Conservation (phyloP, 2,113 vertebrate species). For the Clarias magur region DNA sequence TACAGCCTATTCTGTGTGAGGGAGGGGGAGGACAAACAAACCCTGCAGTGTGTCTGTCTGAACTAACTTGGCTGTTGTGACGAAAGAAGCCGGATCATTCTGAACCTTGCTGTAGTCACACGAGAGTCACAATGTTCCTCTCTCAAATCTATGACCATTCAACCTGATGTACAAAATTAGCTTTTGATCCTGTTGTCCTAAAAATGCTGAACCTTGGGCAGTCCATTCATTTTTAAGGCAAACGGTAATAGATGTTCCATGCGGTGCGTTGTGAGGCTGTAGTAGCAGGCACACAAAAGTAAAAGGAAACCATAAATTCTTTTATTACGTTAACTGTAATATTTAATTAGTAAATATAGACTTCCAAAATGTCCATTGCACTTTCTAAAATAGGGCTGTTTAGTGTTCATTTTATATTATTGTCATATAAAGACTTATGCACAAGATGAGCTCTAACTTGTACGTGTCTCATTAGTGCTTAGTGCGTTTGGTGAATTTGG, state of each 20-base stretch:
- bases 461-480: background rate
- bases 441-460: background rate
- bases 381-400: background rate
- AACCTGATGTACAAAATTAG: constrained; percentile 42
- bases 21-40: constrained; percentile 16
- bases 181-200: constrained; percentile 31
- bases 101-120: constrained; percentile 63
- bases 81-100: constrained; percentile 57
- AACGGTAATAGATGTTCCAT: constrained; percentile 14
- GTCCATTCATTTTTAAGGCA: background rate
- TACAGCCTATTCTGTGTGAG: constrained; percentile 73
- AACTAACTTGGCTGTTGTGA: constrained; percentile 61
- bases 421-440: background rate
- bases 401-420: background rate
- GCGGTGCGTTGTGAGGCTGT: background rate
- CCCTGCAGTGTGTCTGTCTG: constrained; percentile 57
- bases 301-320: background rate
- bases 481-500: background rate
- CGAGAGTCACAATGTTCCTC: constrained; percentile 67
- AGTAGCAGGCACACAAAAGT: background rate
- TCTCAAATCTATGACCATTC: constrained; percentile 48
- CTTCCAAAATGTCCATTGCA: background rate
- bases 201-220: constrained; percentile 24
- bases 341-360: background rate
- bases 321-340: background rate